These are phyloP conservation scores for Crenuchus spilurus DNA, from an alignment of 2,797 vertebrate species.

Conservation along the genomic window DNA sequence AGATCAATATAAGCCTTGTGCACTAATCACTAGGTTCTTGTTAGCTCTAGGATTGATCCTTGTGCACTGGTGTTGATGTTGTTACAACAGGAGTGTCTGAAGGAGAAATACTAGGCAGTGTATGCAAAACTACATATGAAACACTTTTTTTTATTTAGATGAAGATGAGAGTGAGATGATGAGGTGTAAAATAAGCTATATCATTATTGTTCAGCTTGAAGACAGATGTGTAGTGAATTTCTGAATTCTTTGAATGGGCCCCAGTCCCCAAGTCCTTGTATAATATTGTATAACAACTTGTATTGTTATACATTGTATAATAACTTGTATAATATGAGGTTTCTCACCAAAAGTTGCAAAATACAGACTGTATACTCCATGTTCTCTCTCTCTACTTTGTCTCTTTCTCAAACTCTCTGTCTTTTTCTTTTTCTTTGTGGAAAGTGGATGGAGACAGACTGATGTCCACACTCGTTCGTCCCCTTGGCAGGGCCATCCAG, in stretches of 20 bases:
- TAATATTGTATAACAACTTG: too few species aligned
- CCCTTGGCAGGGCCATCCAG: slow-evolving; percentile 36
- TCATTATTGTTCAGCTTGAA: too few species aligned
- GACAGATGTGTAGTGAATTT: too few species aligned
- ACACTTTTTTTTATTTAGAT: slow-evolving; percentile 11
- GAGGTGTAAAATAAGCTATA: background rate
- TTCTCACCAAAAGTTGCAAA: too few species aligned
- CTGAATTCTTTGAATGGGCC: too few species aligned
- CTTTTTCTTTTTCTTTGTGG: slow-evolving; percentile 21
- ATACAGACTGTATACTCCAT: too few species aligned
- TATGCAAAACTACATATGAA: background rate
- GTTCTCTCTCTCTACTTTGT: background rate
- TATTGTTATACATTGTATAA: too few species aligned
- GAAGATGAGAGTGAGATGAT: slow-evolving; percentile 11
- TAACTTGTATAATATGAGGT: too few species aligned
- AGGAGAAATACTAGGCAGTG: slow-evolving; percentile 1
- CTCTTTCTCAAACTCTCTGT: too few species aligned
- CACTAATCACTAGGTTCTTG: slow-evolving; percentile 41
- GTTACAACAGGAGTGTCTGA: slow-evolving; percentile 28
- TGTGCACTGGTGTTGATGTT: slow-evolving; percentile 33
- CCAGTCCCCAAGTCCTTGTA: too few species aligned
- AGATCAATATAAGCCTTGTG: slow-evolving; percentile 54
- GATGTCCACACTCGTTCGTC: slow-evolving; percentile 30
- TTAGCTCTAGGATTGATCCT: slow-evolving; percentile 47
- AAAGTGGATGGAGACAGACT: slow-evolving; percentile 42